phyloP scores from a whole-genome alignment of 2,113 vertebrate genomes.

The Micronycteris hirsuta region DNA sequence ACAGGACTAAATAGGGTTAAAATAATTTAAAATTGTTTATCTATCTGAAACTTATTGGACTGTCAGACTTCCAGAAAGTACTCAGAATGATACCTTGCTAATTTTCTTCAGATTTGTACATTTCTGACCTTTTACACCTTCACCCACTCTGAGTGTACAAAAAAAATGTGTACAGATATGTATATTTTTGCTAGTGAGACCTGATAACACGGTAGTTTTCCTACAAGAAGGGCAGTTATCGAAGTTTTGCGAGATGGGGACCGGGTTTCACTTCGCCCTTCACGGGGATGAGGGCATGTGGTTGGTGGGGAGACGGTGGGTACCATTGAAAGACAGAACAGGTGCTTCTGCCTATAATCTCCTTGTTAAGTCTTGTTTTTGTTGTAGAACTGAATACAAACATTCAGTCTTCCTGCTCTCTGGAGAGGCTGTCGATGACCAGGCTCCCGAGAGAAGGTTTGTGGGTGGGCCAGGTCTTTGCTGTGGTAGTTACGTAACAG shows the following conservation, averaged over 20 bases:
- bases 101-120: background rate
- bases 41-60: background rate
- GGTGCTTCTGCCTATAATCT: background rate
- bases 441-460: background rate
- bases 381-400: background rate
- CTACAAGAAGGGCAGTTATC: background rate
- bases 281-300: background rate
- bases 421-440: background rate
- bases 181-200: background rate
- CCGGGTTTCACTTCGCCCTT: background rate
- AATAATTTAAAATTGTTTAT: constrained; percentile 4
- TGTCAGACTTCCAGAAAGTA: background rate
- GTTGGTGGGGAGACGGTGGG: background rate
- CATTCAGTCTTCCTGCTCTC: background rate
- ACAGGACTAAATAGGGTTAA: background rate
- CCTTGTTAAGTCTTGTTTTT: background rate
- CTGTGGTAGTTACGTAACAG: background rate
- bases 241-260: background rate
- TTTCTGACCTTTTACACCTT: background rate
- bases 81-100: background rate
- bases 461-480: background rate
- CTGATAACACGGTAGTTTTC: background rate
- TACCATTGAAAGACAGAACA: background rate
- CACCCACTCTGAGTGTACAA: background rate
- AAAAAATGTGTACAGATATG: background rate